Evolutionary conservation across 2,113 vertebrate genomes (phyloP).

Genomic region (Alosa alosa): DNA sequence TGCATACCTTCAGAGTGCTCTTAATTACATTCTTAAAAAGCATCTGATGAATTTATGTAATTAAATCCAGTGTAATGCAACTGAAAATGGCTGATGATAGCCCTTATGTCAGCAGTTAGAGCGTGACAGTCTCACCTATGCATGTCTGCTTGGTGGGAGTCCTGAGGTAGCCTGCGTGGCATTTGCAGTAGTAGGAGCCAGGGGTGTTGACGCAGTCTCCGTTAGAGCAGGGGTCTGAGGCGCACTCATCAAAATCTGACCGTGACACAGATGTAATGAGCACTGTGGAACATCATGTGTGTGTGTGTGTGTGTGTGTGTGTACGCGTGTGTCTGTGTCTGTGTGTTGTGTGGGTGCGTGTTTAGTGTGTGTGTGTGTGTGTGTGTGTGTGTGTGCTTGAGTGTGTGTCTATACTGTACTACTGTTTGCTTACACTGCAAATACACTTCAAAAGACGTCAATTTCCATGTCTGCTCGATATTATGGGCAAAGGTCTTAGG

Average conservation of each 20-base stretch:
- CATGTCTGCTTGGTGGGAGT: slow-evolving; percentile 72
- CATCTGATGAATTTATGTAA: background rate
- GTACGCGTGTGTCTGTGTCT: slow-evolving; percentile 13
- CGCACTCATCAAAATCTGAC: slow-evolving; percentile 76
- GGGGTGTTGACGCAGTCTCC: slow-evolving; percentile 78
- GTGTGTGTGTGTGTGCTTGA: background rate
- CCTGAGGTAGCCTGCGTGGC: slow-evolving; percentile 72
- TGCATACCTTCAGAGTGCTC: background rate
- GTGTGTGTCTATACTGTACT: background rate
- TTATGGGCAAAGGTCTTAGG: background rate
- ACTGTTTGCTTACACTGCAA: background rate
- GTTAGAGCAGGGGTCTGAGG: slow-evolving; percentile 69
- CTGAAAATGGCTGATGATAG: too few species aligned
- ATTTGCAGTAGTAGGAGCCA: slow-evolving; percentile 79
- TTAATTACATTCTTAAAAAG: background rate
- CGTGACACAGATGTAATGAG: background rate
- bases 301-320: slow-evolving; percentile 10
- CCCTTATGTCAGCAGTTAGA: background rate
- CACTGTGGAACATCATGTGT: background rate
- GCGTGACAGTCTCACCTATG: slow-evolving; percentile 62
- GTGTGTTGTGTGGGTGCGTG: background rate
- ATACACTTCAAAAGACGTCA: background rate
- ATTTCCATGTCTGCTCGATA: background rate
- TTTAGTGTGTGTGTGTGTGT: background rate
- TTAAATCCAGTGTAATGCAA: background rate